Percentiles rank a stretch among this genome's conserved stretches.
phyloP scores from a whole-genome alignment of 2,888 invertebrate genomes.

The Leptothorax acervorum region DNA sequence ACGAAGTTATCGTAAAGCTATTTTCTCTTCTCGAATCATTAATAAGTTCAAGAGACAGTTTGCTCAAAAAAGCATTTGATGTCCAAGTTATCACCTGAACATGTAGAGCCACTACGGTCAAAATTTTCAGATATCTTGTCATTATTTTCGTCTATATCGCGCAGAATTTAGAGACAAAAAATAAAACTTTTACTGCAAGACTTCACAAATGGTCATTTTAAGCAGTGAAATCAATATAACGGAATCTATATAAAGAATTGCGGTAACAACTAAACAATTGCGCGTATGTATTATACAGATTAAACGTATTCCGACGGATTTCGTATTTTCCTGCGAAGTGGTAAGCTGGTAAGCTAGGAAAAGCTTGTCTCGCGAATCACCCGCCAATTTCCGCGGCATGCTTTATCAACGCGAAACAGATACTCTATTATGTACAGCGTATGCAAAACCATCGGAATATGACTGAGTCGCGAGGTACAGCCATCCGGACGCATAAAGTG shows the following conservation, averaged over 20 bases:
- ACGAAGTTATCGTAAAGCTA: conserved; percentile 7
- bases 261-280: not conserved
- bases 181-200: not conserved
- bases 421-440: conserved; percentile 59
- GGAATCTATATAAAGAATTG: not conserved
- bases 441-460: conserved; percentile 49
- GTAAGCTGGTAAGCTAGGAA: conserved; percentile 27
- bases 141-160: not conserved
- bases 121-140: not conserved
- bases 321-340: conserved; percentile 50
- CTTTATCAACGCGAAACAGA: conserved; percentile 68
- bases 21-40: conserved; percentile 39
- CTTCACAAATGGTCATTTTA: not conserved
- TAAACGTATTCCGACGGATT: conserved; percentile 10
- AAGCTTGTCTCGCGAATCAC: conserved; percentile 50
- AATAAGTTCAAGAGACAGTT: conserved; percentile 11
- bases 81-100: not conserved
- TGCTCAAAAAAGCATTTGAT: not conserved
- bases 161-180: not conserved
- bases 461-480: conserved; percentile 52
- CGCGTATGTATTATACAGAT: not conserved
- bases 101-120: not conserved
- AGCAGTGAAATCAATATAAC: not conserved
- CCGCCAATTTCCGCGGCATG: conserved; percentile 55
- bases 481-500: conserved; percentile 40